Evolutionary conservation across 2,113 vertebrate genomes (phyloP), one percentile per base, ranked within the genome.

Genomic region (Brevimyrus niger): DNA sequence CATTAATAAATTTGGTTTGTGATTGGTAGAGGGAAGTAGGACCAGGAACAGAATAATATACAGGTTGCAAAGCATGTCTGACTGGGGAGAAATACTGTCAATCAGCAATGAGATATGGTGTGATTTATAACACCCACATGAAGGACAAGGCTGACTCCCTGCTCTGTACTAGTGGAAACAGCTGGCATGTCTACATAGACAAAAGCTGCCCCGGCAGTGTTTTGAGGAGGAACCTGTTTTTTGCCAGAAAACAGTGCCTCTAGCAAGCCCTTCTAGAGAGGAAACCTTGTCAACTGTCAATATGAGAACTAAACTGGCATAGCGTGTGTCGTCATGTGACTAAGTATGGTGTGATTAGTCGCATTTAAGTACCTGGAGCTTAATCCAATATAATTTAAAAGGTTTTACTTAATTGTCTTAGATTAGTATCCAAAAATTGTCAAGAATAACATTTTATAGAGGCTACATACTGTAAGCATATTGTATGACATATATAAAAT

Each of bases 41-140:
- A 69, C 10, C 8, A 65, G 21, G 44, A 35, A 65, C 9, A 48
- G 44, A 27, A 88, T 47, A 27, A 88, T 69, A 48, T n/a, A 31
- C 65, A 88, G 61, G 46, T 80, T n/a, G 8, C 9, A 47, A 88
- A 47, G 35, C 15, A 53, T 82, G 19, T 82, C 27, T 42, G 88
- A 80, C 53, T 88, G 65, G 27, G 47, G 76, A 58, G 80, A 61
- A n/a, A 23, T 38, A 51, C 19, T 55, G 88, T 58, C 46, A 42
- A 53, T 48, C 15, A 19, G 19, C 51, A 86, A 47, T 38, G n/a
- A 50, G 91, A 83, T 90, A 92, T 89, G 93, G 93, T 90, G 89
- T 93, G 93, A 94, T 94, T 88, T 92, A 92, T 91, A 92, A 87
- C 69, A 87, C 92, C 92, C 91, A 92, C 92, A 92, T 82, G 69